A percentile compares a stretch with the other conserved stretches of the same genome.
These are phyloP conservation scores for Thunnus maccoyii DNA, from an alignment of 2,113 vertebrate species.

Conservation along the genomic window DNA sequence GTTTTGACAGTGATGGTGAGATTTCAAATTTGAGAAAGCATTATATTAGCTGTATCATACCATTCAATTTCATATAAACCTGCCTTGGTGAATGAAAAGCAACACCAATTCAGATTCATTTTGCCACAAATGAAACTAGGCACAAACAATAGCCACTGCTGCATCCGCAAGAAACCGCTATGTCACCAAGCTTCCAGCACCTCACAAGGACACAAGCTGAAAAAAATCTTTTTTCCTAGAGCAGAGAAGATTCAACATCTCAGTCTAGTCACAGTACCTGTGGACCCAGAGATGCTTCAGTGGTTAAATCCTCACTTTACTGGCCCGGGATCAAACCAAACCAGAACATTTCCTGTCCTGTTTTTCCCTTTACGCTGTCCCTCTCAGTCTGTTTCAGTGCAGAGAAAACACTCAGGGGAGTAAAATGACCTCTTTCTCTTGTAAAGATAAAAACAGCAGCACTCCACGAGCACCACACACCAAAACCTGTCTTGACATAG, in stretches of 20 bases:
- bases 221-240: background rate
- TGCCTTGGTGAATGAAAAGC: background rate
- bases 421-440: conserved; percentile 41
- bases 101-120: too few species aligned
- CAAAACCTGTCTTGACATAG: conserved; percentile 4
- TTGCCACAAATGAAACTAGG: too few species aligned
- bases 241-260: background rate
- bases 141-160: too few species aligned
- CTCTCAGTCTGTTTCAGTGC: conserved; percentile 24
- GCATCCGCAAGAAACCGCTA: too few species aligned
- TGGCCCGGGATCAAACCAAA: background rate
- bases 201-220: too few species aligned
- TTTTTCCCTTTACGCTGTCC: background rate
- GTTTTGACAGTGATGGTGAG: too few species aligned
- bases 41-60: background rate
- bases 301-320: background rate
- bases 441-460: conserved; percentile 35
- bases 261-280: background rate
- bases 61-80: background rate
- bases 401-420: conserved; percentile 19
- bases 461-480: conserved; percentile 15
- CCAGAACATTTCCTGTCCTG: conserved; percentile 5
- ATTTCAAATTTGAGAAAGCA: too few species aligned
- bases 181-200: background rate
- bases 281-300: background rate